Base-by-base conservation (phyloP, 64 coral and sea anemone species). In the Cladopsammia gracilis region DNA sequence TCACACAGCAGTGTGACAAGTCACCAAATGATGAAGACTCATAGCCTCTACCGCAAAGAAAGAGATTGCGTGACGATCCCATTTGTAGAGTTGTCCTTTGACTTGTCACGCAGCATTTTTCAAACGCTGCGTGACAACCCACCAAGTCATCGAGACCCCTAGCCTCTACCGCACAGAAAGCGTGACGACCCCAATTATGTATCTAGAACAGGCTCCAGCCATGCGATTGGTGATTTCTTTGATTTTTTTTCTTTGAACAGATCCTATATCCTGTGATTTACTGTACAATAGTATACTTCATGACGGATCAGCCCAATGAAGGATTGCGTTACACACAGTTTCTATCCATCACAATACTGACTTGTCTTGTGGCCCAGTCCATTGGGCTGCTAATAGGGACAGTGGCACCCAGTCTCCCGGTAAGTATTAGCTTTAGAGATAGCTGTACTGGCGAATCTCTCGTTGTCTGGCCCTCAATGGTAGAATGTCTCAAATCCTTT, bases 231-330 rank as follows among this genome's bases (percentile, higher is more conserved):
- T 47, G n/a, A 13, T 61, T 65, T 3, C 13, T 62, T 68, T 92
- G 18, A 15, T 7, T 50, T 13, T 6, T 89, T 58, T 0, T 78
- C 72, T 14, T 14, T 67, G 7, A 62, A 12, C 87, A 95, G 98
- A 89, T 99, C 47, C 70, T 96, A 48, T 94, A 96, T 76, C 94
- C 98, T 13, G 62, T 99, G 15, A 99, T 99, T 89, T 99, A 99
- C 85, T 99, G 98, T 75, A 93, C 98, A 19, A 99, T 99, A 62
- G 98, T 99, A n/a, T 99, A 99, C 25, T 99, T 99, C 79, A 99
- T 99, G 98, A 99, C 98, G 12, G 85, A 99, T 75, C 98, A 99
- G 57, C 98, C 98, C 3, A 88, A 78, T 19, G 98, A 99, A 73
- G 98, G 98, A 64, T 79, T 99, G 70, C 67, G 98, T 44, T 99